phyloP scores from a whole-genome alignment of 1,140 invertebrate genomes.

The Micrasema longulum region DNA sequence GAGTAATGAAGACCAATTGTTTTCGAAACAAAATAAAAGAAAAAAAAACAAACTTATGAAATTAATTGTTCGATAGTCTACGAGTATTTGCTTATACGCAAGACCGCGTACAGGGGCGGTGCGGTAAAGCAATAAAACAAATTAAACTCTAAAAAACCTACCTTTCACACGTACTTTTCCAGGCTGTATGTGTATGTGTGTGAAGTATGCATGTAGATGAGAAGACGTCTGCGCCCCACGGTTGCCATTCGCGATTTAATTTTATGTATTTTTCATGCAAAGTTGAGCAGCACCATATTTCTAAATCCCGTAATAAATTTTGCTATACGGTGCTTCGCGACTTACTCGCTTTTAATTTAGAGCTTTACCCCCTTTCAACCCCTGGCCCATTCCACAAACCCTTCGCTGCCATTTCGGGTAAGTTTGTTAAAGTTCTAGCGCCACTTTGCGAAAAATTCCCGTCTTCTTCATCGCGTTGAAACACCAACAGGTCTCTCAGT shows the following conservation, averaged over 20 bases:
- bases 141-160: conserved; percentile 46
- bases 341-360: conserved; percentile 51
- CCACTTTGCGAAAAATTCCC: too few species aligned
- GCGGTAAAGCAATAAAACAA: conserved; percentile 41
- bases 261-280: conserved; percentile 56
- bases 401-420: background rate
- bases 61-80: too few species aligned
- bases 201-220: conserved; percentile 19
- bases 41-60: too few species aligned
- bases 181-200: conserved; percentile 18
- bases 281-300: conserved; percentile 52
- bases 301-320: conserved; percentile 55
- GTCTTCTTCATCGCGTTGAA: too few species aligned
- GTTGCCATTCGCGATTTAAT: conserved; percentile 49
- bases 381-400: background rate
- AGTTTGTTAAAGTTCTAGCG: too few species aligned
- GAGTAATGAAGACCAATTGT: too few species aligned
- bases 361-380: conserved; percentile 46
- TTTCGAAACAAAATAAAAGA: too few species aligned
- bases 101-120: background rate
- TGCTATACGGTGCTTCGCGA: conserved; percentile 46
- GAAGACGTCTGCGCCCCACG: conserved; percentile 33
- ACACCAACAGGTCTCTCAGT: too few species aligned
- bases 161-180: conserved; percentile 42
- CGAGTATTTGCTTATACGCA: too few species aligned